Conservation (phyloP, 2,888 invertebrate species). For the Altica lythri region DNA sequence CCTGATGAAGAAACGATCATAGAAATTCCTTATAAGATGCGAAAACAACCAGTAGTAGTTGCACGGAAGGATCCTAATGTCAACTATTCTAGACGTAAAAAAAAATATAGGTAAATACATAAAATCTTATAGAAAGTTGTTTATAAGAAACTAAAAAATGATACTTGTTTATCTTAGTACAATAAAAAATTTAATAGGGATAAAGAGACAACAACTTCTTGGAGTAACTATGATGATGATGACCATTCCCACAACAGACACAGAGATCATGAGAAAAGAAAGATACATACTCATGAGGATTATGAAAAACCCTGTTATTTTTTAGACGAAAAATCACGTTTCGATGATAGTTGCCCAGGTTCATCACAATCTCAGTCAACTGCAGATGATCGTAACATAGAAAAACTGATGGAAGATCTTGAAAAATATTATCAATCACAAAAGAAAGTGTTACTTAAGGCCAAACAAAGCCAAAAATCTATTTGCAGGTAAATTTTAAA, state of each 20-base stretch:
- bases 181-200: too few species aligned
- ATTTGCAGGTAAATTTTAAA: conserved; percentile 4
- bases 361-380: neutral
- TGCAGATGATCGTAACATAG: conserved; percentile 8
- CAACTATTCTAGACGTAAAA: neutral
- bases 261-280: too few species aligned
- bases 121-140: too few species aligned
- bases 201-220: too few species aligned
- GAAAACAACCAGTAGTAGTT: conserved; percentile 46
- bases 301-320: too few species aligned
- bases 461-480: neutral
- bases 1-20: conserved; percentile 49
- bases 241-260: too few species aligned
- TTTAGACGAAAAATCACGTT: too few species aligned
- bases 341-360: neutral
- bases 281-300: too few species aligned
- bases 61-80: conserved; percentile 33
- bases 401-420: conserved; percentile 11
- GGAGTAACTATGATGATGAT: too few species aligned
- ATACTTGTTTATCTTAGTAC: too few species aligned
- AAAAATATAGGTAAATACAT: neutral
- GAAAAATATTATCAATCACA: conserved; percentile 14
- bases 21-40: conserved; percentile 47
- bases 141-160: too few species aligned
- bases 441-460: conserved; percentile 13